phyloP scores from a whole-genome alignment of 2,113 vertebrate species.

The Serinus canaria region DNA sequence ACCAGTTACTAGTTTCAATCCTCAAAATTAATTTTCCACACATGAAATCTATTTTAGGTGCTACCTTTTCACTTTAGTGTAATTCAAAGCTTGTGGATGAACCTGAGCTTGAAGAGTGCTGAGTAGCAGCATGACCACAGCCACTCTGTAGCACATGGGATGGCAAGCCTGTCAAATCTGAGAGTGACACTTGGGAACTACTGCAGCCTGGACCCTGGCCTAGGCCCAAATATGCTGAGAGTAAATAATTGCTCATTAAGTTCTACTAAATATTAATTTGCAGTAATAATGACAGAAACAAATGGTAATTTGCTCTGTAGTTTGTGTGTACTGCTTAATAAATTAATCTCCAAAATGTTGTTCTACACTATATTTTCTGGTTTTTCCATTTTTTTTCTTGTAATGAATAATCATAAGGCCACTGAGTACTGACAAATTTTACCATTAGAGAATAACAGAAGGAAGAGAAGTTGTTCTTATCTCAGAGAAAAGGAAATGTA shows the following conservation, averaged over 20 bases:
- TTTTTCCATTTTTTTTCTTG: neutral
- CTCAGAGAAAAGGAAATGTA: constrained; percentile 16
- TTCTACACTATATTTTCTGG: neutral
- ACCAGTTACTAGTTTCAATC: neutral
- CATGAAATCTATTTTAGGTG: neutral
- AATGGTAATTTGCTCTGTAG: neutral
- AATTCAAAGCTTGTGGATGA: neutral
- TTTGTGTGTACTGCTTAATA: neutral
- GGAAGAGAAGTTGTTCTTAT: constrained; percentile 14
- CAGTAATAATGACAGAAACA: neutral
- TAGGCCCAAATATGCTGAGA: neutral
- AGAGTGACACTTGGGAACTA: neutral
- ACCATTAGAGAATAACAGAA: neutral
- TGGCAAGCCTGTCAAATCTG: neutral
- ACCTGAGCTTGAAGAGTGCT: neutral
- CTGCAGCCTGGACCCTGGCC: neutral
- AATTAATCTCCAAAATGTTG: neutral
- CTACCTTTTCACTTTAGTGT: neutral
- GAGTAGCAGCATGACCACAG: neutral
- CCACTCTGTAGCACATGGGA: neutral
- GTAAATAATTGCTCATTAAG: neutral
- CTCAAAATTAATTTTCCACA: neutral
- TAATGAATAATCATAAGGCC: neutral
- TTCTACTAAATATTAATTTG: neutral
- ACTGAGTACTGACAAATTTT: neutral